A percentile compares a stretch with the other conserved stretches of the same genome.
phyloP scores from a whole-genome alignment of 2,888 invertebrate genomes.

The Drosophila ustulata region DNA sequence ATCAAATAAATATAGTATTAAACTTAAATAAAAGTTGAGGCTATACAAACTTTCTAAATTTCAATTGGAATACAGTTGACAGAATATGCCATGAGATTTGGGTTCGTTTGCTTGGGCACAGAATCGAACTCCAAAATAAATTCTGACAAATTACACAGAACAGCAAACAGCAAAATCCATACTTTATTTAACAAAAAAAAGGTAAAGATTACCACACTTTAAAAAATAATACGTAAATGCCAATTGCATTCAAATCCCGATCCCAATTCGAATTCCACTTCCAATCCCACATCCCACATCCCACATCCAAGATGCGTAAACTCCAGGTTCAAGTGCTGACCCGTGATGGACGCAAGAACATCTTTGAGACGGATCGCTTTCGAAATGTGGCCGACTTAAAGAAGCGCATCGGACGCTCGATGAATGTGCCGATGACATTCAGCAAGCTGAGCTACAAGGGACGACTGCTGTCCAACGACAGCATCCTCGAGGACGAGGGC shows the following conservation, averaged over 20 bases:
- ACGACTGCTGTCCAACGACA: slow-evolving; percentile 46
- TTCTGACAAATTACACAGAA: not conserved
- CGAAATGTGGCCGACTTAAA: slow-evolving; percentile 59
- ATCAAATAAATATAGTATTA: too few species aligned
- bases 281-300: too few species aligned
- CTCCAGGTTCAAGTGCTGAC: slow-evolving; percentile 59
- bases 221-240: not conserved
- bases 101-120: slow-evolving; percentile 12
- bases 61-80: not conserved
- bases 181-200: not conserved
- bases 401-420: slow-evolving; percentile 46
- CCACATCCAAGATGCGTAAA: slow-evolving; percentile 41
- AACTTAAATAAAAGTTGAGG: not conserved
- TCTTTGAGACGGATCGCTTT: slow-evolving; percentile 58
- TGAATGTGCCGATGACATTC: slow-evolving; percentile 69
- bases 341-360: slow-evolving; percentile 57
- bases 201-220: slow-evolving; percentile 9
- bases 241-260: not conserved
- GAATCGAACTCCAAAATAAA: not conserved
- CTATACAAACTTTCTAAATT: not conserved
- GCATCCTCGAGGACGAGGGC: slow-evolving; percentile 56
- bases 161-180: slow-evolving; percentile 12
- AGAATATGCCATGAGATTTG: slow-evolving; percentile 19
- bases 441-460: slow-evolving; percentile 62
- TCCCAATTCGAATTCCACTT: too few species aligned